These are phyloP conservation scores for Sthenelais limicola DNA, from an alignment of 2,888 invertebrate species.

Conservation along the genomic window DNA sequence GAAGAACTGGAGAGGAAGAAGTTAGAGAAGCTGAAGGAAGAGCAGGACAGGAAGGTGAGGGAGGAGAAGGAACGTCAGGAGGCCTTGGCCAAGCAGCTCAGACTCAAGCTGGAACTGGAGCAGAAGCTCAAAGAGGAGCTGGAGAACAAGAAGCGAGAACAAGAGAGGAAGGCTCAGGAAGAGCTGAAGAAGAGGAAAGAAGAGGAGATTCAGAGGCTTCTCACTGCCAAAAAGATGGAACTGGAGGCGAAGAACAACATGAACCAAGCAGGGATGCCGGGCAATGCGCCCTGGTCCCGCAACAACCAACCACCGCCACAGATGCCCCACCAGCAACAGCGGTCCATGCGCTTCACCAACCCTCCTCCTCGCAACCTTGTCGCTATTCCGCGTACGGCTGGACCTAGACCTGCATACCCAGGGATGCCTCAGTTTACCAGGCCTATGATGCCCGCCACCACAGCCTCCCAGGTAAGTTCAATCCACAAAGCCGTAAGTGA, in stretches of 20 bases:
- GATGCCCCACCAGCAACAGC: too few relatives aligned
- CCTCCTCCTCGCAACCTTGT: constrained; percentile 15
- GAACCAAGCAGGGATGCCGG: background rate
- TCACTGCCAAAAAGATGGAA: constrained; percentile 16
- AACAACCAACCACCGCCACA: background rate
- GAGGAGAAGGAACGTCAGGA: constrained; percentile 19
- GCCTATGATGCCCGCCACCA: background rate
- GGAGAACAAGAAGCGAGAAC: background rate
- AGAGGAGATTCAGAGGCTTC: constrained; percentile 2
- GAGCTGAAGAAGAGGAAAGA: constrained; percentile 9
- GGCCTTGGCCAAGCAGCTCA: background rate
- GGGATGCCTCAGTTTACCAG: background rate
- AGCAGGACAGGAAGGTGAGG: background rate
- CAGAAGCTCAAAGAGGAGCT: constrained; percentile 7
- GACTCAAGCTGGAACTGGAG: constrained; percentile 11
- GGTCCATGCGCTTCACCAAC: background rate
- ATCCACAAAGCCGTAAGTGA: too few relatives aligned
- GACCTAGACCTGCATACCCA: constrained; percentile 17
- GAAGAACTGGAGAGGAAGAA: constrained; percentile 15
- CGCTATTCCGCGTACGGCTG: background rate
- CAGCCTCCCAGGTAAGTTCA: constrained; percentile 6
- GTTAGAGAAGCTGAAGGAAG: background rate
- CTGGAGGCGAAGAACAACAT: background rate
- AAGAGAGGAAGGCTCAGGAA: background rate
- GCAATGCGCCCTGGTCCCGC: background rate